Percentiles rank a stretch among this genome's conserved stretches.
phyloP scores from a whole-genome alignment of 2,113 vertebrate species.

The Corythornis vintsioides region DNA sequence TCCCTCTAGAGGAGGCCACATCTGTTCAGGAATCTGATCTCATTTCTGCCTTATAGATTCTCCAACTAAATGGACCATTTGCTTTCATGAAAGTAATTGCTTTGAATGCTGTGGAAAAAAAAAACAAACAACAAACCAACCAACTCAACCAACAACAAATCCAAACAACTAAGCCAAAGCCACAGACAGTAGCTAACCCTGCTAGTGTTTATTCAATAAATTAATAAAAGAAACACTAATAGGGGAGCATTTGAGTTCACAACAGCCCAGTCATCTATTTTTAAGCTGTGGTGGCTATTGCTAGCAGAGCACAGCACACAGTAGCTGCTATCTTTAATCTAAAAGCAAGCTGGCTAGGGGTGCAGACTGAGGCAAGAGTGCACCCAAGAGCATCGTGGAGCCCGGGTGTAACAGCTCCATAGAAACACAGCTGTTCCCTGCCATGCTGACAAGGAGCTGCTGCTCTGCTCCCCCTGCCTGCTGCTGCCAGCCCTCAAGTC shows the following conservation, averaged over 20 bases:
- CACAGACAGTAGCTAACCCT: background rate
- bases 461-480: background rate
- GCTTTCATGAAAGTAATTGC: slow-evolving; percentile 38
- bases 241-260: background rate
- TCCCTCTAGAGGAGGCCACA: slow-evolving; percentile 58
- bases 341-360: background rate
- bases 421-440: slow-evolving; percentile 14
- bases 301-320: background rate
- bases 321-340: background rate
- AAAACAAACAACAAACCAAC: background rate
- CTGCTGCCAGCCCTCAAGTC: background rate
- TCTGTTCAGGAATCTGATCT: slow-evolving; percentile 63
- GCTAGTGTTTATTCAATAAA: background rate
- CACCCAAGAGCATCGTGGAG: background rate
- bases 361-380: background rate
- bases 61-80: slow-evolving; percentile 50
- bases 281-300: background rate
- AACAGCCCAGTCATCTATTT: background rate
- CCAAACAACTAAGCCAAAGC: background rate
- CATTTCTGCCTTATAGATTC: slow-evolving; percentile 48
- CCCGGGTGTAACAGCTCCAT: rapidly evolving
- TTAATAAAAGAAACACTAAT: slow-evolving; percentile 25
- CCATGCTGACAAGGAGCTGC: background rate
- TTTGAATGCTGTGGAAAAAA: background rate
- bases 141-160: too few species aligned